A percentile compares a stretch with the other conserved stretches of the same genome.
These are phyloP conservation scores for Willowsia nigromaculata DNA, from an alignment of 2,888 invertebrate species.

Conservation along the genomic window DNA sequence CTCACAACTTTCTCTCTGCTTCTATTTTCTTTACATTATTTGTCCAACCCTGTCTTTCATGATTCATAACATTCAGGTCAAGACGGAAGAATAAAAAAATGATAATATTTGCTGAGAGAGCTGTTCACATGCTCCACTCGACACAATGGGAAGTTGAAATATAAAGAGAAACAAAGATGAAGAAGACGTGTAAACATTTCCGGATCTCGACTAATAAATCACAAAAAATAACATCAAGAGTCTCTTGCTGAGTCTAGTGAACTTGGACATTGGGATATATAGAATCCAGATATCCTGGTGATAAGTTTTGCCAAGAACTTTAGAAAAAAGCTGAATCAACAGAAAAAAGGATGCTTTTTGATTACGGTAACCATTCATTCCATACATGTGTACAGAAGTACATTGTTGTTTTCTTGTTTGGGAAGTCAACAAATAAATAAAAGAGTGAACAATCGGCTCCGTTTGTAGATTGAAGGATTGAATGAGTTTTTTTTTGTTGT, in stretches of 20 bases:
- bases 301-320: not conserved
- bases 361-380: not conserved
- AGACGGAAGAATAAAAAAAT: not conserved
- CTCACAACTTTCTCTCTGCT: not conserved
- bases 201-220: constrained; percentile 46
- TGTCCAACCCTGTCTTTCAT: too few relatives aligned
- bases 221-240: not conserved
- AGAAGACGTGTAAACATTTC: not conserved
- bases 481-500: too few relatives aligned
- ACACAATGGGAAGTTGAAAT: too few relatives aligned
- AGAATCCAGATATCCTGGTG: too few relatives aligned
- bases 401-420: not conserved
- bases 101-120: not conserved
- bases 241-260: too few relatives aligned
- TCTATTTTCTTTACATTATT: not conserved
- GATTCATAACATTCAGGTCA: not conserved
- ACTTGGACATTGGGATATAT: too few relatives aligned
- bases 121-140: too few relatives aligned
- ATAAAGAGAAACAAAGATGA: too few relatives aligned
- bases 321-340: not conserved
- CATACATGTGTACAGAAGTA: too few relatives aligned
- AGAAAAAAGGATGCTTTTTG: not conserved
- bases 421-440: too few relatives aligned
- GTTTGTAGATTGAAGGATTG: too few relatives aligned
- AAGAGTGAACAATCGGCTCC: too few relatives aligned